phyloP scores from a whole-genome alignment of 2,113 vertebrate genomes.

The Trematocara marginatum region DNA sequence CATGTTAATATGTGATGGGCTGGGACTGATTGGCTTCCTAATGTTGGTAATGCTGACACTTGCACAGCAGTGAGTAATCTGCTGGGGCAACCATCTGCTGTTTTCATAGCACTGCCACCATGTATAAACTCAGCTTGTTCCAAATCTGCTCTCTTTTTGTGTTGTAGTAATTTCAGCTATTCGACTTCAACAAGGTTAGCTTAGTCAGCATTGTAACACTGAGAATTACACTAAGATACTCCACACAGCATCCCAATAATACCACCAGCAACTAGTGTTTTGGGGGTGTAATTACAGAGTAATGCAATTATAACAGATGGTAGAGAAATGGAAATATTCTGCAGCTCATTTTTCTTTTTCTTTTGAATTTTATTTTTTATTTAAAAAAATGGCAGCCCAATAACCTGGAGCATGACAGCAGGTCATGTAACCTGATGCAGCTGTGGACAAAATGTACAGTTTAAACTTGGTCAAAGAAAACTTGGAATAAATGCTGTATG shows the following conservation, averaged over 20 bases:
- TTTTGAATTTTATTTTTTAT: neutral
- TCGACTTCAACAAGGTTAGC: neutral
- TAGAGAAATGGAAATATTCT: neutral
- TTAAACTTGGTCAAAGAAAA: neutral
- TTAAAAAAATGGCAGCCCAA: neutral
- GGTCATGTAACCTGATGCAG: neutral
- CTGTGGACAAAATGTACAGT: accelerated
- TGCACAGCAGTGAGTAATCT: neutral
- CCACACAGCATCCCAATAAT: neutral
- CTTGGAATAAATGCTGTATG: neutral
- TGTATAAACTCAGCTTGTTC: neutral
- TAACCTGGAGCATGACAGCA: neutral
- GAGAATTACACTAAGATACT: neutral
- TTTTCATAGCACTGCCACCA: neutral
- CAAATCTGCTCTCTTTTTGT: neutral
- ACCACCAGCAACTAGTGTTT: neutral
- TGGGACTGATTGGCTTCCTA: neutral
- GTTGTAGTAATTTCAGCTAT: neutral
- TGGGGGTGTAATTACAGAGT: neutral
- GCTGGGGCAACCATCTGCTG: neutral
- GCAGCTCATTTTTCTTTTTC: neutral
- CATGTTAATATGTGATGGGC: neutral
- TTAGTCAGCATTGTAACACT: neutral
- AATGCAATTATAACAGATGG: neutral
- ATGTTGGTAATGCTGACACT: neutral